A percentile compares a stretch with the other conserved stretches of the same genome.
These are phyloP conservation scores for Capreolus pygargus DNA, from an alignment of 2,113 vertebrate genomes.

Conservation along the genomic window DNA sequence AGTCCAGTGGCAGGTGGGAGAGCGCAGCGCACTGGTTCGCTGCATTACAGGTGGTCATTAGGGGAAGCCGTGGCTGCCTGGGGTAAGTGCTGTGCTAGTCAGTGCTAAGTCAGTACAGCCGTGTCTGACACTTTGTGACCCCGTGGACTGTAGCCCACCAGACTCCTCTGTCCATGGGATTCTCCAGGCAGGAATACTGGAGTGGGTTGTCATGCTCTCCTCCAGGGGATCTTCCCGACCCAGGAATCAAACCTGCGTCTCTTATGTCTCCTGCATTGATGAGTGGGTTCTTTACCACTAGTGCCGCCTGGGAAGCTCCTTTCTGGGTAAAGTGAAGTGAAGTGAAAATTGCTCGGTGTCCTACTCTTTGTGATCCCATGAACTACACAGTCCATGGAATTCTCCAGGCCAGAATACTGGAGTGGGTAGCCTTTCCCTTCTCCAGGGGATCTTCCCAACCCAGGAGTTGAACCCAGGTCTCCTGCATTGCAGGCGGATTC, in stretches of 20 bases:
- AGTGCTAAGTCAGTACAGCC: not conserved
- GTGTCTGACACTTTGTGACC: not conserved
- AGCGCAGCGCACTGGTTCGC: not conserved
- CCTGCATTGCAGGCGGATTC: not conserved
- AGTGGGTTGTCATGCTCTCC: not conserved
- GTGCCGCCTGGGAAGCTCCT: not conserved
- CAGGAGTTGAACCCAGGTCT: not conserved
- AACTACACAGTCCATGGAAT: not conserved
- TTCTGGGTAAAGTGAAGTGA: not conserved
- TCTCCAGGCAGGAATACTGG: not conserved
- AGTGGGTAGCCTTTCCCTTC: not conserved
- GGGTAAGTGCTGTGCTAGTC: not conserved
- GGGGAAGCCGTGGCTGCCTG: not conserved
- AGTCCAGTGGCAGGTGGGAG: not conserved
- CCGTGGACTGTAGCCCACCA: not conserved
- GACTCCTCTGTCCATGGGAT: not conserved
- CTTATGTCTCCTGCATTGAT: not conserved
- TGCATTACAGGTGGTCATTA: not conserved
- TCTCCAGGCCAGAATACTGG: not conserved
- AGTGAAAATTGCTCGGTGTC: not conserved
- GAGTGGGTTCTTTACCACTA: not conserved
- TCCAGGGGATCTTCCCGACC: not conserved
- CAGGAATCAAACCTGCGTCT: not conserved
- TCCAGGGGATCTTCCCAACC: not conserved
- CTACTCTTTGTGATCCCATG: not conserved